phyloP scores from a whole-genome alignment of 2,797 vertebrate genomes.

The Tangara arthus region DNA sequence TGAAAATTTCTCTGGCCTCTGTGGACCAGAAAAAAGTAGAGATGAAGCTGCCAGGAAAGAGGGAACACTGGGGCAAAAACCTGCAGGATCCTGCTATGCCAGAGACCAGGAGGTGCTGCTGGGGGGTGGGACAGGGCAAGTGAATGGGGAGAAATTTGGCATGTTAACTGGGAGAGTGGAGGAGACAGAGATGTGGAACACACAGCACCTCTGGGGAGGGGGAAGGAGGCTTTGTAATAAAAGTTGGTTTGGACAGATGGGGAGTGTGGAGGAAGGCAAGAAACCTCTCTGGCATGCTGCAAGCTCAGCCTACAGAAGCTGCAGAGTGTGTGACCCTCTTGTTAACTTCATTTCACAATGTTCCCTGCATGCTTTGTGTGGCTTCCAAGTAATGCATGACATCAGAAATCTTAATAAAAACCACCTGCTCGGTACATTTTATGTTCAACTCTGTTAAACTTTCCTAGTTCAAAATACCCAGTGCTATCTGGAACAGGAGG shows the following conservation, averaged over 20 bases:
- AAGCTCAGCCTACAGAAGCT: constrained; percentile 52
- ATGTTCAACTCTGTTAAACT: constrained; percentile 2
- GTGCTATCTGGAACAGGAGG: not conserved
- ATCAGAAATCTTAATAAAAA: constrained; percentile 62
- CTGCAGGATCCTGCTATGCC: not conserved
- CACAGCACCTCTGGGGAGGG: not conserved
- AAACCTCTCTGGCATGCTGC: not conserved
- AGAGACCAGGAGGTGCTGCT: not conserved
- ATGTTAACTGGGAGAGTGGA: not conserved
- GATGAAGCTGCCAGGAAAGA: not conserved
- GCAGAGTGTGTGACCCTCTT: constrained; percentile 34
- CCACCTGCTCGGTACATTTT: constrained; percentile 34
- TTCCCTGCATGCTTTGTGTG: constrained; percentile 48
- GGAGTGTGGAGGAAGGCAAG: not conserved
- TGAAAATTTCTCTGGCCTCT: not conserved
- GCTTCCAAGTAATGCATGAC: constrained; percentile 48
- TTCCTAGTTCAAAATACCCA: constrained; percentile 15
- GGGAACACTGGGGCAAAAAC: not conserved
- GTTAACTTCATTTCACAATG: constrained; percentile 59
- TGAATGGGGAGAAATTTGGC: not conserved
- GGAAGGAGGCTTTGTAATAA: not conserved
- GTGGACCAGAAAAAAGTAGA: not conserved
- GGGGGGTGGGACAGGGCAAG: not conserved
- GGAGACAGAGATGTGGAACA: not conserved
- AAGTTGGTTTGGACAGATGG: not conserved